A percentile compares a stretch with the other conserved stretches of the same genome.
phyloP scores from a whole-genome alignment of 2,797 vertebrate genomes.

The Neopelma chrysocephalum region DNA sequence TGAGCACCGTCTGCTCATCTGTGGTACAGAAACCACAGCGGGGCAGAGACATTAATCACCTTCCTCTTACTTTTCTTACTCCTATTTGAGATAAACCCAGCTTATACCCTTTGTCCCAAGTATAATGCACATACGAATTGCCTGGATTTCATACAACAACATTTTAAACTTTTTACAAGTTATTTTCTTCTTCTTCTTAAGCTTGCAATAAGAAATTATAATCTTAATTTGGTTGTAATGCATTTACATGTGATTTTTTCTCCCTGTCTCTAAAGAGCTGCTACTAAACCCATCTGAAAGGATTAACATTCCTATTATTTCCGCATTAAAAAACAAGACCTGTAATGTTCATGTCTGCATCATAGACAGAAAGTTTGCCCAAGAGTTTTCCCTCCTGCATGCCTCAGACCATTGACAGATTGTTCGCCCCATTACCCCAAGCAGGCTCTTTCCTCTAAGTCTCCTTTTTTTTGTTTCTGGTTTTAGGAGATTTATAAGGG shows the following conservation, averaged over 20 bases:
- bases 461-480: neutral
- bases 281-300: neutral
- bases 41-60: neutral
- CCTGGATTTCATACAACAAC: neutral
- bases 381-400: neutral
- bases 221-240: neutral
- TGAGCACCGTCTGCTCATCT: rapidly evolving
- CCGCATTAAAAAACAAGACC: neutral
- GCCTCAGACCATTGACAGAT: neutral
- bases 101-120: neutral
- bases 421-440: neutral
- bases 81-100: neutral
- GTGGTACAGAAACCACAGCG: rapidly evolving
- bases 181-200: neutral
- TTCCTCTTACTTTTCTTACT: neutral
- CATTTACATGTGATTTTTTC: neutral
- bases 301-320: neutral
- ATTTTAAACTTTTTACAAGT: neutral
- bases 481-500: neutral
- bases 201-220: neutral
- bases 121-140: rapidly evolving
- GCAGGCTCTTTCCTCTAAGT: neutral
- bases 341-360: neutral
- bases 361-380: neutral
- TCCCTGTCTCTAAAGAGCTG: neutral